These are phyloP conservation scores for Pocillopora meandrina DNA, from an alignment of 92 coral and sea anemone genomes.

Conservation along the genomic window DNA sequence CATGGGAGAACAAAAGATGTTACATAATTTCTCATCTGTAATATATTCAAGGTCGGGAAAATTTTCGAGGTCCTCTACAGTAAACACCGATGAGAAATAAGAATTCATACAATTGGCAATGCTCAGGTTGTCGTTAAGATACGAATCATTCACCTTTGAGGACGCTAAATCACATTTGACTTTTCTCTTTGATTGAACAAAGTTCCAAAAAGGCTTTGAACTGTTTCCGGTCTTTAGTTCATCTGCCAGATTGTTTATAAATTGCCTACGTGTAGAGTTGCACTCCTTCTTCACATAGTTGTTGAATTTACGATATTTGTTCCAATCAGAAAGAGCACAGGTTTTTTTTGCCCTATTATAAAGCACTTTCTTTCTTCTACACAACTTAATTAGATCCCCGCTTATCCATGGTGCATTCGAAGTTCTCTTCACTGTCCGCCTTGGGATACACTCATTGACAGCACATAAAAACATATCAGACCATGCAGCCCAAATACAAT, in stretches of 20 bases:
- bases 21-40: constrained; percentile 29
- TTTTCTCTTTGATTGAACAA: no score
- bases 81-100: background rate
- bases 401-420: no score
- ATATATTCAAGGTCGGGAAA: background rate
- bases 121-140: background rate
- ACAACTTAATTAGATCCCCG: no score
- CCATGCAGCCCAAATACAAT: no score
- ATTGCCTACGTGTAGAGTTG: constrained; percentile 14
- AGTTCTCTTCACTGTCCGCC: no score
- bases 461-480: no score
- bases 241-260: constrained; percentile 11
- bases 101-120: no score
- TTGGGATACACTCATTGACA: no score
- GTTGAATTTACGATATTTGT: constrained; percentile 13
- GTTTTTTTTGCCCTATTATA: constrained; percentile 18
- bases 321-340: background rate
- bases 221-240: constrained; percentile 1
- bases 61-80: background rate
- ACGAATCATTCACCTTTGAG: background rate
- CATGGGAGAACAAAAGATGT: constrained; percentile 46
- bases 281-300: constrained; percentile 20
- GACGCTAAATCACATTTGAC: no score
- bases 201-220: no score
- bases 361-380: background rate